Conservation (phyloP, 2,888 invertebrate genomes). For the Lordiphosa fenestrarum region DNA sequence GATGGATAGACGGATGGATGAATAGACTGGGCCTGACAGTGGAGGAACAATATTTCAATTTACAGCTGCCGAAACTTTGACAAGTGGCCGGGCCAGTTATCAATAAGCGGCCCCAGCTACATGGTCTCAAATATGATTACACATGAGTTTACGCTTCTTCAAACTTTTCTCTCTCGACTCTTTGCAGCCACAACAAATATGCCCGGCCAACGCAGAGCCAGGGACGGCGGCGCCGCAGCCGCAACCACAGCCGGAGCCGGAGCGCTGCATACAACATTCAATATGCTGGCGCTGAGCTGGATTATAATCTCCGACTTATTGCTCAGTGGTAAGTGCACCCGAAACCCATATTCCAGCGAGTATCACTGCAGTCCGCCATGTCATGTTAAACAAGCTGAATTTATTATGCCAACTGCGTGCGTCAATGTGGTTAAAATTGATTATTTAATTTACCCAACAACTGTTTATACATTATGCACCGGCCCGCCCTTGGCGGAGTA, state of each 20-base stretch:
- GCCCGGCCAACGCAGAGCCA: slow-evolving; percentile 24
- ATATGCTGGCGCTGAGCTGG: slow-evolving; percentile 77
- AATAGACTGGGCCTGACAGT: slow-evolving; percentile 18
- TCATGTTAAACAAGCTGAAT: slow-evolving; percentile 42
- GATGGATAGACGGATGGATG: slow-evolving; percentile 7
- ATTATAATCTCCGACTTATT: slow-evolving; percentile 79
- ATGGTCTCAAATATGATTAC: slow-evolving; percentile 55
- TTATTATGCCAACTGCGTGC: slow-evolving; percentile 60
- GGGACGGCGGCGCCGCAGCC: slow-evolving; percentile 8
- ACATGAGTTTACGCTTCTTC: slow-evolving; percentile 47
- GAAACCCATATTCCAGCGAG: slow-evolving; percentile 3
- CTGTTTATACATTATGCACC: slow-evolving; percentile 46
- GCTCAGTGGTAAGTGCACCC: slow-evolving; percentile 77
- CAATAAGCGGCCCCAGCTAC: slow-evolving; percentile 50
- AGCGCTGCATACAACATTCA: slow-evolving; percentile 72
- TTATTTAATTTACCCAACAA: slow-evolving; percentile 62
- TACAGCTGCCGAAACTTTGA: slow-evolving; percentile 38
- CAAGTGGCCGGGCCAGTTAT: slow-evolving; percentile 42
- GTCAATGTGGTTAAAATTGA: slow-evolving; percentile 59
- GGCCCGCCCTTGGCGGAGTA: slow-evolving; percentile 25
- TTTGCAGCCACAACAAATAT: slow-evolving; percentile 37
- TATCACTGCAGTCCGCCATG: slow-evolving; percentile 6
- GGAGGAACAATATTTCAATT: slow-evolving; percentile 44
- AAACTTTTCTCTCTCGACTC: slow-evolving; percentile 40
- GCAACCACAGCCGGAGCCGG: slow-evolving; percentile 14